A percentile compares a stretch with the other conserved stretches of the same genome.
phyloP scores from a whole-genome alignment of 2,888 invertebrate genomes.

The Epirrhoe tristata region DNA sequence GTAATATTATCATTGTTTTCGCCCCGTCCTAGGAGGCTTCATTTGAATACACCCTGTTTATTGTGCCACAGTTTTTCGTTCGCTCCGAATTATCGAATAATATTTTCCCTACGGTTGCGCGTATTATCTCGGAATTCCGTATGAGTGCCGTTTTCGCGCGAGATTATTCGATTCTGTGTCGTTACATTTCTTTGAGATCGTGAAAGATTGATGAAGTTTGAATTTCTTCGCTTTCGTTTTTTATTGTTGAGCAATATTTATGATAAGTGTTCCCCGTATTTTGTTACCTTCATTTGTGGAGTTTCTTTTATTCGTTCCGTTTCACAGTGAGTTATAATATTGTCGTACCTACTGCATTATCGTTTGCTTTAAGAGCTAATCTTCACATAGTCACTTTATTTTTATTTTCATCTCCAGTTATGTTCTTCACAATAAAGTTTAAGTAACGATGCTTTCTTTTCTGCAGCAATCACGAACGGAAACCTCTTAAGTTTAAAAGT shows the following conservation, averaged over 20 bases:
- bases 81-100: conserved; percentile 74
- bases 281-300: conserved; percentile 11
- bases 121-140: conserved; percentile 69
- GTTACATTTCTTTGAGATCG: conserved; percentile 45
- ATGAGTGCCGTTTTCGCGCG: conserved; percentile 56
- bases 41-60: conserved; percentile 83
- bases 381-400: neutral
- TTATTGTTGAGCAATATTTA: conserved; percentile 38
- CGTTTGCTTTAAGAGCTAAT: neutral
- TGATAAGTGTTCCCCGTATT: conserved; percentile 35
- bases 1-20: conserved; percentile 82
- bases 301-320: neutral
- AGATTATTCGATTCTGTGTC: conserved; percentile 67
- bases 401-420: neutral
- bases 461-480: conserved; percentile 13
- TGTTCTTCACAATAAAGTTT: conserved; percentile 1
- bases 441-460: conserved; percentile 1
- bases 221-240: conserved; percentile 39
- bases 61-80: conserved; percentile 68
- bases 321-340: neutral
- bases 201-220: conserved; percentile 50
- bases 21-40: conserved; percentile 62
- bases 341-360: neutral
- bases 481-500: conserved; percentile 18
- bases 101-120: conserved; percentile 69